Percentiles rank a stretch among this genome's conserved stretches.
These are phyloP conservation scores for Cistogaster globosa DNA, from an alignment of 2,888 invertebrate genomes.

Conservation along the genomic window DNA sequence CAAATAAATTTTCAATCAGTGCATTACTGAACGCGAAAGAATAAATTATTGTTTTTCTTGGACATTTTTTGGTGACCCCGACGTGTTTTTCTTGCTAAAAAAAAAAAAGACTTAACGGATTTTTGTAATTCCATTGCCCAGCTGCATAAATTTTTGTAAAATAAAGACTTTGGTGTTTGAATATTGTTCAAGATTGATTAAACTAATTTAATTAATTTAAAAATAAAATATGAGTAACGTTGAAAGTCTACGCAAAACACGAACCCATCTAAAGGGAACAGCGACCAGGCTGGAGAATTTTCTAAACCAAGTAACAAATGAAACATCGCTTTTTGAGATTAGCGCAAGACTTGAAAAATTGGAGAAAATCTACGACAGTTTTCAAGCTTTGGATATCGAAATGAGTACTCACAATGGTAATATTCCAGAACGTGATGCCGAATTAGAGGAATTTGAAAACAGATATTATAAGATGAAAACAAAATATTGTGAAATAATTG, in stretches of 20 bases:
- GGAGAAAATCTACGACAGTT: conserved; percentile 24
- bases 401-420: not conserved
- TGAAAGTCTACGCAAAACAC: conserved; percentile 14
- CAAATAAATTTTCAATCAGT: too few species aligned
- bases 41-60: not conserved
- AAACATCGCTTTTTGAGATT: conserved; percentile 38
- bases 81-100: conserved; percentile 21
- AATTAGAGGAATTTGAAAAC: conserved; percentile 23
- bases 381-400: conserved; percentile 24
- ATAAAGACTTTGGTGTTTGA: not conserved
- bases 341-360: conserved; percentile 30
- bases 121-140: too few species aligned
- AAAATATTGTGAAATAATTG: conserved; percentile 21
- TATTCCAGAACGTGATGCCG: conserved; percentile 10
- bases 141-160: not conserved
- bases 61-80: conserved; percentile 43
- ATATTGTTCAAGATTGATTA: too few species aligned
- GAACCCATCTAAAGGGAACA: conserved; percentile 30
- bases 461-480: conserved; percentile 28
- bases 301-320: not conserved
- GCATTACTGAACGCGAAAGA: too few species aligned
- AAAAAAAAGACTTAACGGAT: not conserved
- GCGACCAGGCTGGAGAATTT: conserved; percentile 40
- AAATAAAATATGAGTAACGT: conserved; percentile 19
- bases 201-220: too few species aligned